phyloP scores from a whole-genome alignment of 2,113 vertebrate genomes.

The Microtus montanus region DNA sequence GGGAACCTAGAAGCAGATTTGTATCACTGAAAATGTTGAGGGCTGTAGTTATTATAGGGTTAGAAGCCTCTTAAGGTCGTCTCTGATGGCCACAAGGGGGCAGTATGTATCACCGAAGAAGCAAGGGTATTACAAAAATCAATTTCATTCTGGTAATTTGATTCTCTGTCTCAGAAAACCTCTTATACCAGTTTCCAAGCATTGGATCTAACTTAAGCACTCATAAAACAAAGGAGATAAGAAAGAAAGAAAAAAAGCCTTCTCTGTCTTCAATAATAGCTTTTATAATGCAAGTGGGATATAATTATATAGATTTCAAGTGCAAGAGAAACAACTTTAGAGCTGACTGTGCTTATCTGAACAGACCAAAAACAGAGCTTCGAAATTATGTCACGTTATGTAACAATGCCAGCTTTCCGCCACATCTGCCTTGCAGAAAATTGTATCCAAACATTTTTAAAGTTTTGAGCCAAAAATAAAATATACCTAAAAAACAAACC shows the following conservation, averaged over 20 bases:
- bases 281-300: slow-evolving; percentile 31
- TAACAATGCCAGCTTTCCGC: neutral
- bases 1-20: neutral
- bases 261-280: slow-evolving; percentile 39
- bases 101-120: slow-evolving; percentile 11
- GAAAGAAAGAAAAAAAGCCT: neutral
- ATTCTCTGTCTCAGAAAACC: neutral
- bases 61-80: neutral
- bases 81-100: slow-evolving; percentile 19
- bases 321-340: slow-evolving; percentile 30
- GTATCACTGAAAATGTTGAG: neutral
- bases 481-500: neutral
- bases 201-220: slow-evolving; percentile 29
- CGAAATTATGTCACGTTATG: neutral
- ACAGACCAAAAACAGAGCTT: slow-evolving; percentile 30
- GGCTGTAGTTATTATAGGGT: neutral
- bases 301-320: slow-evolving; percentile 25
- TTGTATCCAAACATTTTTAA: slow-evolving; percentile 19
- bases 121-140: neutral
- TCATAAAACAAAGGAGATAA: slow-evolving; percentile 11
- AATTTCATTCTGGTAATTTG: slow-evolving; percentile 19
- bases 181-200: neutral
- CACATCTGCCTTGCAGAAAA: slow-evolving; percentile 29
- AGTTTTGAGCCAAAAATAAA: slow-evolving; percentile 53
- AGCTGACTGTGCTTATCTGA: slow-evolving; percentile 20